phyloP scores from a whole-genome alignment of 2,113 vertebrate species.

The Leptobrachium ailaonicum region DNA sequence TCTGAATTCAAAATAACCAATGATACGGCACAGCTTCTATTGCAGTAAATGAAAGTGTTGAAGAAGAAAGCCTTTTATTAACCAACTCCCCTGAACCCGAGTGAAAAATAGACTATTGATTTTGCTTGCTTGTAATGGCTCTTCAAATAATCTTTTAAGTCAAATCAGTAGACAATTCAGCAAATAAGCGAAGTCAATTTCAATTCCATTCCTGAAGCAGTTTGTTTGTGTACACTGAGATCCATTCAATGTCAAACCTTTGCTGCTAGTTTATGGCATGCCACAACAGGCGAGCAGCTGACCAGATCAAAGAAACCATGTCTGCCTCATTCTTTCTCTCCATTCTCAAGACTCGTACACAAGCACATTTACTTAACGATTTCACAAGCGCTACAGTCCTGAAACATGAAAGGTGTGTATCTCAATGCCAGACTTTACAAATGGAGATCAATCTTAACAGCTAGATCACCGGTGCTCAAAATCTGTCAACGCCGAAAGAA shows the following conservation, averaged over 20 bases:
- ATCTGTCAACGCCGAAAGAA: neutral
- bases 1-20: neutral
- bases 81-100: neutral
- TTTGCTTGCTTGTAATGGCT: neutral
- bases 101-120: neutral
- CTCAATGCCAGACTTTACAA: neutral
- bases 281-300: constrained; percentile 1
- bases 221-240: constrained; percentile 17
- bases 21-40: neutral
- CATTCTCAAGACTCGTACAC: neutral
- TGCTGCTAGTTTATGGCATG: constrained; percentile 8
- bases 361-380: neutral
- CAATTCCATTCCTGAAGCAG: neutral
- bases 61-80: neutral
- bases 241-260: constrained; percentile 1
- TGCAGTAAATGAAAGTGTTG: neutral
- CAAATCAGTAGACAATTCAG: constrained; percentile 11
- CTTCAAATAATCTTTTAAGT: neutral
- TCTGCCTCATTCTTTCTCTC: neutral
- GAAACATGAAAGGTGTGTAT: neutral
- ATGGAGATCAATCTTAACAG: neutral
- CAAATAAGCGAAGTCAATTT: constrained; percentile 17
- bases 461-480: neutral
- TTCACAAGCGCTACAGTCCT: neutral
- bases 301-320: neutral